Percentiles rank a stretch among this genome's conserved stretches.
phyloP scores from a whole-genome alignment of 2,888 invertebrate species.

The Siphlonurus alternatus region DNA sequence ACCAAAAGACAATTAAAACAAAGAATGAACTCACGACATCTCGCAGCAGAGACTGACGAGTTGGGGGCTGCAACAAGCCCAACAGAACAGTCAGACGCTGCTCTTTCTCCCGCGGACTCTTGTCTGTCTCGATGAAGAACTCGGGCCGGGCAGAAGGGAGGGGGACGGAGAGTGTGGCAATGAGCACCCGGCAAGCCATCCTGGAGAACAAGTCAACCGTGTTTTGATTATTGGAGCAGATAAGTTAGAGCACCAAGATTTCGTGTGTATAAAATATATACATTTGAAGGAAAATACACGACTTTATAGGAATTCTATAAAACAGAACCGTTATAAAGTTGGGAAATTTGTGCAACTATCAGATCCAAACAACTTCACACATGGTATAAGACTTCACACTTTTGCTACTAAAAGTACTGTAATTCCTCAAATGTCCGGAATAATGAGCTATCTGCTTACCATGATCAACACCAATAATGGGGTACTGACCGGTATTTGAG shows the following conservation, averaged over 20 bases:
- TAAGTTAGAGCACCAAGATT: conserved; percentile 10
- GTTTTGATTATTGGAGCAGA: conserved; percentile 3
- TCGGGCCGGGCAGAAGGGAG: conserved; percentile 88
- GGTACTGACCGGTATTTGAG: no score
- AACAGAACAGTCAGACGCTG: conserved; percentile 78
- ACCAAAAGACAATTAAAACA: no score
- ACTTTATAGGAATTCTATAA: background rate
- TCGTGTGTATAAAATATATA: background rate
- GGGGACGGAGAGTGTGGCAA: conserved; percentile 90
- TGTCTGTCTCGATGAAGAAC: conserved; percentile 96
- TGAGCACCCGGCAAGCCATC: conserved; percentile 88
- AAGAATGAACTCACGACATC: conserved; percentile 58
- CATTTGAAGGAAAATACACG: no score
- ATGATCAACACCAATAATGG: no score
- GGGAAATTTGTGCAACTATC: no score
- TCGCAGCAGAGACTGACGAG: conserved; percentile 67
- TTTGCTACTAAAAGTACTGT: no score
- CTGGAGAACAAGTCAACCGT: conserved; percentile 24
- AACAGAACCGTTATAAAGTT: no score
- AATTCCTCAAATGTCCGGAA: no score
- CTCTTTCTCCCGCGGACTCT: conserved; percentile 89
- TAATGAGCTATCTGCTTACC: no score
- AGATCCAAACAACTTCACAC: no score
- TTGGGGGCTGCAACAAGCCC: conserved; percentile 79
- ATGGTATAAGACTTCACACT: no score